Base-by-base conservation (phyloP, 2,113 vertebrate species). In the Rhizomys pruinosus region DNA sequence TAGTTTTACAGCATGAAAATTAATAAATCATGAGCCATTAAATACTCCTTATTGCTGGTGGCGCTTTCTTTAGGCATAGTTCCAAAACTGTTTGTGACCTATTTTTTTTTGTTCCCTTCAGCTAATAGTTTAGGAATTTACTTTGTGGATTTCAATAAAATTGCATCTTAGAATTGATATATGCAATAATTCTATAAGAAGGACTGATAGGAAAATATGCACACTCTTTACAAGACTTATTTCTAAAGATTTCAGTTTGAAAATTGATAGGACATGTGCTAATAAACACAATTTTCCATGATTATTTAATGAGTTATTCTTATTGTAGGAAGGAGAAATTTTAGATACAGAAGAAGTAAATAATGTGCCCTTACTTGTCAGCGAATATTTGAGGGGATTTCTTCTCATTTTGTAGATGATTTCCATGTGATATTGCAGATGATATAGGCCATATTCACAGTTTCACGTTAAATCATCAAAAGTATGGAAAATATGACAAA, bases 21-120 rank as follows among this genome's bases (percentile, higher is more conserved):
- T 90, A 97, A 94, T 71, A 96, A 92, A 96, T 96, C 79, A 93
- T 87, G 20, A 86, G 7, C 5, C 79, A 77, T 71, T 90, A 25
- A 32, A 72, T 77, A 73, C 27, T 37, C 8, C 61, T 87, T 8
- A 85, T 89, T 94, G 81, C 27, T 92, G 9, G 7, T 87, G 34
- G 61, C 39, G 52, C 16, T 88, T 91, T 95, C 68, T 77, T 91
- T 86, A 89, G 63, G 52, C 55, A 90, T 85, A 52, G 72, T 84
- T 95, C 85, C 23, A 85, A 87, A 78, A 42, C 17, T 96, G 63
- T 69, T 79, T 91, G 42, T 22, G 89, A 78, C 23, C 37, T 82
- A 79, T 2, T 2, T 44, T 2, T 2, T 44, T 78, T 66, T 76
- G 27, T 61, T 9, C 6, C 55, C 9, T 79, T 87, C 9, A 84